Conservation (phyloP, 2,797 vertebrate genomes). For the Anolis apletophallus region DNA sequence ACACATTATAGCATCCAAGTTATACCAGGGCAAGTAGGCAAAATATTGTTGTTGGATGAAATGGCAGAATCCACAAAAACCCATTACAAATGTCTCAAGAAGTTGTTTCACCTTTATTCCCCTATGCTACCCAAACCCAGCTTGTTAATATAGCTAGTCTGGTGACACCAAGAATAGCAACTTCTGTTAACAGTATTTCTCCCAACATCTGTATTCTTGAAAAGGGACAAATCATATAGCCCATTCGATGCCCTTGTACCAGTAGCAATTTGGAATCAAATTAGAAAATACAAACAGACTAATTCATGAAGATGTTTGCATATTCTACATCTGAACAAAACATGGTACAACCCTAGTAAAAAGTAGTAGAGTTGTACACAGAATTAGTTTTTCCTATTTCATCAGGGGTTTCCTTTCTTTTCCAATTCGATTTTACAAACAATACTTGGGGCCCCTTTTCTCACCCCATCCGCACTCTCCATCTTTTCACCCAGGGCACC, state of each 20-base stretch:
- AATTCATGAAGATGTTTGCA: background rate
- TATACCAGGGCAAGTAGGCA: background rate
- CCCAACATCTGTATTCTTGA: background rate
- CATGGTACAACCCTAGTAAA: background rate
- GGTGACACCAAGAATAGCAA: background rate
- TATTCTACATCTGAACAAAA: background rate
- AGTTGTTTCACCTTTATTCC: slow-evolving; percentile 9
- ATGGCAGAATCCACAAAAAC: background rate
- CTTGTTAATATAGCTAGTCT: fast-evolving
- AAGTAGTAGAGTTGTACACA: background rate
- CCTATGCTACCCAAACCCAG: background rate
- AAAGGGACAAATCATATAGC: background rate
- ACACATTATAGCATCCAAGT: background rate
- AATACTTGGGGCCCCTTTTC: no score
- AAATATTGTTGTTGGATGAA: background rate
- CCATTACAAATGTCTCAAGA: slow-evolving; percentile 10
- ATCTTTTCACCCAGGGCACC: no score
- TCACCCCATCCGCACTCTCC: no score
- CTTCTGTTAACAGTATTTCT: background rate
- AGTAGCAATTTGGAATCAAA: background rate
- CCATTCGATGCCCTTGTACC: background rate
- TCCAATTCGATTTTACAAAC: no score
- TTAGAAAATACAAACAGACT: background rate
- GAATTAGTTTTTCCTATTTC: no score
- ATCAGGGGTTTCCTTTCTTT: no score